Base-by-base conservation (phyloP, 1,140 invertebrate species). In the Lordiphosa stackelbergi region DNA sequence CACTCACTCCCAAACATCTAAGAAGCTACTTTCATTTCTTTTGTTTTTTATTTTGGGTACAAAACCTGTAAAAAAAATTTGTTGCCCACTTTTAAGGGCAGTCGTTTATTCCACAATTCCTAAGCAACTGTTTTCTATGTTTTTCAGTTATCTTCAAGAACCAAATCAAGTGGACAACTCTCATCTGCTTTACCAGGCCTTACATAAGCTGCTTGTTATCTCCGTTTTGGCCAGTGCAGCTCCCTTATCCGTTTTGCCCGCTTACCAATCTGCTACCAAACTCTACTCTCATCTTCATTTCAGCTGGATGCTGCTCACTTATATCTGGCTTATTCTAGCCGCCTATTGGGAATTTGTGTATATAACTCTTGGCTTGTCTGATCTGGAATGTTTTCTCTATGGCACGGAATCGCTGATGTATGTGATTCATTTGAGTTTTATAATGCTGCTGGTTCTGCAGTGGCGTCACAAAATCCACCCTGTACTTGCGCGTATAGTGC, bases 381-480 rank as follows among this genome's bases (percentile, higher is more conserved):
- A 65, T 1, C 36, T 79, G 0, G 58, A 81, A 57, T 58, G 68
- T 3, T 71, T 75, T 9, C 53, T 79, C 1, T 68, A 71, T 13
- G 13, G 46, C 4, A 35, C 64, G 1, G 74, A 79, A 34, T 71
- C 74, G 0, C 10, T 42, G 0, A 60, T 57, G 0, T 79, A 79
- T 46, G 28, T 81, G 5, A 40, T 79, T 5, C 74, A 81, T 4
- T 46, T 64, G 5, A 53, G 53, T 1, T 53, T 49, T 7, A 64
- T 79, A 0, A 46, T 81, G 54, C 10, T 68, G 0, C 24, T 71
- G 0, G 63, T 61, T 5, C 12, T 61, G 13, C 38, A 52, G 9
- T 71, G 74, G 57, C 47, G 56, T 1, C 45, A 63, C 9, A 47
- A 40, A 12, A 37, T 71, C 16, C 37, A 34, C 0, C 41, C n/a